Percentiles rank a stretch among this genome's conserved stretches.
phyloP scores from a whole-genome alignment of 2,113 vertebrate genomes.

The Cyanoderma ruficeps region DNA sequence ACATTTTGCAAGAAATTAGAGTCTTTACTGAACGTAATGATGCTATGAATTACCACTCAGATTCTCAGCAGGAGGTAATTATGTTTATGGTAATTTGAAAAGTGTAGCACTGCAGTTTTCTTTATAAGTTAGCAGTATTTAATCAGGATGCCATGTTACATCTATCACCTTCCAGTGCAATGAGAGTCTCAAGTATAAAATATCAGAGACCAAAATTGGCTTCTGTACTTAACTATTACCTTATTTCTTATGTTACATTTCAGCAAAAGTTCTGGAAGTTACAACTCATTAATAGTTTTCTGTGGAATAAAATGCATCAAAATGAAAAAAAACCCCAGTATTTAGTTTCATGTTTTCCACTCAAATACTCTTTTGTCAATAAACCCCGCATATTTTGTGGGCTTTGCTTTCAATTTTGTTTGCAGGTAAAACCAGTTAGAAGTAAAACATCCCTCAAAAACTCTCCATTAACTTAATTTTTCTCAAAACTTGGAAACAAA shows the following conservation, averaged over 20 bases:
- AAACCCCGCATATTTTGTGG: background rate
- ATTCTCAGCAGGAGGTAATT: slow-evolving; percentile 56
- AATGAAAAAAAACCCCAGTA: background rate
- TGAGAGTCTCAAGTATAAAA: background rate
- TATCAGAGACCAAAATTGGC: background rate
- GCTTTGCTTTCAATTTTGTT: background rate
- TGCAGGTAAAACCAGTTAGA: background rate
- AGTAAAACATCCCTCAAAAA: background rate
- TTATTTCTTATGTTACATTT: background rate
- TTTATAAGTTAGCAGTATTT: slow-evolving; percentile 11
- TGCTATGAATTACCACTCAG: slow-evolving; percentile 19
- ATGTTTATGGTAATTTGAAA: slow-evolving; percentile 23
- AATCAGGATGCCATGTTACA: background rate
- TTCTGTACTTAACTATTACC: background rate
- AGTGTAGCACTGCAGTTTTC: slow-evolving; percentile 14
- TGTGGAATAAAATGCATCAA: background rate
- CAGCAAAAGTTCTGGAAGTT: background rate
- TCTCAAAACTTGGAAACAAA: background rate
- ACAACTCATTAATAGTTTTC: background rate
- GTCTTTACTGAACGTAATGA: slow-evolving; percentile 59
- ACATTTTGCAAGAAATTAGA: slow-evolving; percentile 57
- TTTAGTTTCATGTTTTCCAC: background rate
- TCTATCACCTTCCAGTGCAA: background rate
- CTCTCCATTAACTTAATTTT: background rate
- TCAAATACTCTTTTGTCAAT: background rate